Evolutionary conservation across 2,888 invertebrate genomes (phyloP).

Genomic region (Barypeithes pellucidus): DNA sequence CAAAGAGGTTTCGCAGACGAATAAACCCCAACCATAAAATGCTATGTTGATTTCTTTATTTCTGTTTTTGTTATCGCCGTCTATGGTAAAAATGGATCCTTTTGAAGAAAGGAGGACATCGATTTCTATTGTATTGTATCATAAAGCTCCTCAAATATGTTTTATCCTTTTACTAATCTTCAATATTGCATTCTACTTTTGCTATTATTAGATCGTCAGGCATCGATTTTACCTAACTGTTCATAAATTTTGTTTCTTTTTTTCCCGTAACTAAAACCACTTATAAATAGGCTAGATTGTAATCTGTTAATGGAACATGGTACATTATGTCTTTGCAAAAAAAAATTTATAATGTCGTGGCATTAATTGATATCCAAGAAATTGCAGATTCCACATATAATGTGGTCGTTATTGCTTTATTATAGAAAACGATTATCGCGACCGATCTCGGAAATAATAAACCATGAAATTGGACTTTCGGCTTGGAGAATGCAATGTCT

Average conservation of each 20-base stretch:
- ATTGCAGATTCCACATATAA: slow-evolving; percentile 25
- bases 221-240: slow-evolving; percentile 29
- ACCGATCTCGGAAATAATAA: slow-evolving; percentile 21
- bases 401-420: slow-evolving; percentile 25
- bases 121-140: too few species aligned
- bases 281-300: slow-evolving; percentile 15
- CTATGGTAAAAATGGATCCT: background rate
- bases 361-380: slow-evolving; percentile 24
- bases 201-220: slow-evolving; percentile 15
- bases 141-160: background rate
- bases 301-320: slow-evolving; percentile 23
- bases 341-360: slow-evolving; percentile 11
- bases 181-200: slow-evolving; percentile 18
- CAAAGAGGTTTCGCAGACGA: too few species aligned
- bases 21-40: too few species aligned
- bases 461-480: slow-evolving; percentile 28
- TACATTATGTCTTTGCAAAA: slow-evolving; percentile 19
- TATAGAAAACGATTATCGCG: slow-evolving; percentile 12
- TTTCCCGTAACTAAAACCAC: background rate
- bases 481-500: slow-evolving; percentile 11
- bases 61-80: background rate
- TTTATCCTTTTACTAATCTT: background rate
- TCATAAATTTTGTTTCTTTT: slow-evolving; percentile 25
- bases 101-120: too few species aligned
- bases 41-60: background rate